phyloP scores from a whole-genome alignment of 2,888 invertebrate genomes.

The Leucoma salicis region DNA sequence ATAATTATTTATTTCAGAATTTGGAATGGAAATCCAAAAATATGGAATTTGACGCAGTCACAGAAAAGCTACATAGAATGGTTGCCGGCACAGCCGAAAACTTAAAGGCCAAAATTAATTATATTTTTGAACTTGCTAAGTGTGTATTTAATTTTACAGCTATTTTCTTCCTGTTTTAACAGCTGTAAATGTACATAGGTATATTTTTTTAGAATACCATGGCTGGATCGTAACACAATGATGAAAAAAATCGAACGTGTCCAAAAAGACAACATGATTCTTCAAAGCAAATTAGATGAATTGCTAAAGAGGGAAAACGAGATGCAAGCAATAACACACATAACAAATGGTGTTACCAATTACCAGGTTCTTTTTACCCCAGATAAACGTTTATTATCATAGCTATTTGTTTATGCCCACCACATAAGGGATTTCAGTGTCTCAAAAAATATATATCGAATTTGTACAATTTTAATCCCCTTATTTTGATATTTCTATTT shows the following conservation, averaged over 20 bases:
- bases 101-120: conserved; percentile 59
- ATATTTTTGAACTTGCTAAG: conserved; percentile 59
- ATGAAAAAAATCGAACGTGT: conserved; percentile 58
- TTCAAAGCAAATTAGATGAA: conserved; percentile 60
- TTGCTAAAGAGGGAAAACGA: conserved; percentile 40
- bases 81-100: conserved; percentile 57
- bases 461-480: no score
- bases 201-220: conserved; percentile 57
- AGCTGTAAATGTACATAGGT: no score
- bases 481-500: no score
- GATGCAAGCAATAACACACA: conserved; percentile 2
- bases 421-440: no score
- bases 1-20: conserved; percentile 54
- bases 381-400: no score
- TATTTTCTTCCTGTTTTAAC: neutral
- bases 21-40: conserved; percentile 65
- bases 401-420: no score
- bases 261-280: conserved; percentile 57
- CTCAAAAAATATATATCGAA: no score
- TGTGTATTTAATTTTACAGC: conserved; percentile 29
- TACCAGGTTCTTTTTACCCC: neutral
- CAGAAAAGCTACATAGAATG: conserved; percentile 58
- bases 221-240: conserved; percentile 65
- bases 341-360: neutral
- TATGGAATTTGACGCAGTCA: conserved; percentile 59